Conservation (phyloP, 2,113 vertebrate species). For the Bubalus kerabau region DNA sequence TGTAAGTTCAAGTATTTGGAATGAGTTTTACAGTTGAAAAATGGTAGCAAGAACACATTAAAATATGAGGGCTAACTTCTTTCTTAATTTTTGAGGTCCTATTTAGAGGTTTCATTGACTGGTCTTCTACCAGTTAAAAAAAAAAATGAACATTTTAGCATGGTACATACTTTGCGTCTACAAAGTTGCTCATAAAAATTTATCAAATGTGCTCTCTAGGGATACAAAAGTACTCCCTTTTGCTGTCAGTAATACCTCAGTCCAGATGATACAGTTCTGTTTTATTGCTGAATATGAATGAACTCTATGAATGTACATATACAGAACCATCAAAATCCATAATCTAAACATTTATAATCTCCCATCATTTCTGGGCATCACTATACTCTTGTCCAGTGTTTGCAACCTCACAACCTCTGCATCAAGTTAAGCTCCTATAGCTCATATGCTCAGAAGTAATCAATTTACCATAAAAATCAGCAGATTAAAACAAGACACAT, state of each 20-base stretch:
- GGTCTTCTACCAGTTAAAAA: not conserved
- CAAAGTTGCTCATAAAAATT: not conserved
- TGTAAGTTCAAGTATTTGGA: not conserved
- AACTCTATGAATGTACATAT: not conserved
- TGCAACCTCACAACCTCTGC: not conserved
- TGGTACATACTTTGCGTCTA: constrained; percentile 7
- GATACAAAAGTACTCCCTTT: not conserved
- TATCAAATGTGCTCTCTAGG: not conserved
- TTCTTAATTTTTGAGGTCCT: not conserved
- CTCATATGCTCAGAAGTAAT: not conserved
- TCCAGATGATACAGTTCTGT: not conserved
- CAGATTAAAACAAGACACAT: not conserved
- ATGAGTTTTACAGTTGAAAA: constrained; percentile 16
- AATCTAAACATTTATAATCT: not conserved
- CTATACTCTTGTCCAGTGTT: not conserved
- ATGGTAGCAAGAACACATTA: not conserved
- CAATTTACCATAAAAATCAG: not conserved
- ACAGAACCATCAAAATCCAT: not conserved
- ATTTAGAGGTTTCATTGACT: not conserved
- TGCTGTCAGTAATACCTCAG: not conserved
- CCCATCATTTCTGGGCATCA: not conserved
- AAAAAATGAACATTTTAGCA: not conserved
- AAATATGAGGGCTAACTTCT: not conserved
- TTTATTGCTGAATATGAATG: not conserved
- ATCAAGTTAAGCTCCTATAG: not conserved